Percentiles rank a stretch among this genome's conserved stretches.
phyloP scores from a whole-genome alignment of 2,797 vertebrate genomes.

The Ctenosaura bakeri region DNA sequence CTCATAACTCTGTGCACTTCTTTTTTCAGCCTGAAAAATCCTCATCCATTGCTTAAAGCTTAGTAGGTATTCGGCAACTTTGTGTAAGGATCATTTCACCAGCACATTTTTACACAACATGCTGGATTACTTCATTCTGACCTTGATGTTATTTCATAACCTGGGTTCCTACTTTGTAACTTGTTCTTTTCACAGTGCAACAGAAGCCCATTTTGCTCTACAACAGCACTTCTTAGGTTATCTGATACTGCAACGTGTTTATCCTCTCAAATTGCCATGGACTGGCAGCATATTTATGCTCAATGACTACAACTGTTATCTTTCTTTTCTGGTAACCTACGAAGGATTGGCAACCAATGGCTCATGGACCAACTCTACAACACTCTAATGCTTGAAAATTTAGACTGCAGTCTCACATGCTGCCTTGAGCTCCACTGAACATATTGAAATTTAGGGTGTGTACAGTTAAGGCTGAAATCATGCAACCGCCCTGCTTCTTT shows the following conservation, averaged over 20 bases:
- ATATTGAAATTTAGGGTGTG: neutral
- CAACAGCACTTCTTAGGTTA: too few species aligned
- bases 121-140: neutral
- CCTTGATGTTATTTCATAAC: neutral
- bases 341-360: too few species aligned
- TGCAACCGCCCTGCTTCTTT: neutral
- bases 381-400: neutral
- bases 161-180: neutral
- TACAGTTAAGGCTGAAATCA: neutral
- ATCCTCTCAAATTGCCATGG: too few species aligned
- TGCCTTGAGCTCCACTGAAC: too few species aligned
- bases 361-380: too few species aligned
- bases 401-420: neutral
- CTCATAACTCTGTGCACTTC: neutral
- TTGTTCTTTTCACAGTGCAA: neutral
- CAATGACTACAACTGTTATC: too few species aligned
- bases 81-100: rapidly evolving
- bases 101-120: neutral
- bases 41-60: constrained; percentile 4
- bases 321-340: too few species aligned
- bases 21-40: neutral
- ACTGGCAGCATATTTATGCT: too few species aligned
- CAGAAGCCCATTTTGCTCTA: neutral
- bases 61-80: neutral
- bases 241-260: too few species aligned